Base-by-base conservation (phyloP, 2,113 vertebrate species). In the Hippocampus comes region DNA sequence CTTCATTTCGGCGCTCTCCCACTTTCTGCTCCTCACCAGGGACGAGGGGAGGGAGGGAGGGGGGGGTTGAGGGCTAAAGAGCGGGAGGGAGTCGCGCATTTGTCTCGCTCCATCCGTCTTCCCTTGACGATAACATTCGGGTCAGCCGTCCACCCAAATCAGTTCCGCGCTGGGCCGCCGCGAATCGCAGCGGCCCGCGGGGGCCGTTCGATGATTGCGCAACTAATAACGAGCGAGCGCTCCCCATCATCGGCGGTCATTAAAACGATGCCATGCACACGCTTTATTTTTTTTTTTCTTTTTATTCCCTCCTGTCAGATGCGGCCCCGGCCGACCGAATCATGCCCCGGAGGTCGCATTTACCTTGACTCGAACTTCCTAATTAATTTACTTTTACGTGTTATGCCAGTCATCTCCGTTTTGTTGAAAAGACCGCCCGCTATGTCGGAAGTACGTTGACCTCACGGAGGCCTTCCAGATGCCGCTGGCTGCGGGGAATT, bases 1-100 rank as follows among this genome's bases (percentile, higher is more conserved):
- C 91, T 91, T 87, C 80, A 86, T 89, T 89, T 91, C 86, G 88
- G 76, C 42, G 68, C 85, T 89, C 87, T 89, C 84, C 78, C 81
- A 69, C 72, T 89, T 83, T 84, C 76, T 81, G 83, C 75, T 87
- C 67, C 78, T 85, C 81, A 59, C 72, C 72, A 60, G 84, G 82
- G 86, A 84, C 79, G 68, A 67, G 72, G 60, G 68, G 61, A 65
- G 73, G 9, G 68, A 66, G 69, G 25, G 9, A 21, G 7, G 56
- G 20, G 21, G 5, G 6, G 34, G 67, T 12, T 67, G n/a, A 63
- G 60, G 48, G 43, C 25, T 20, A 20, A 18, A 51, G 49, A 27
- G 42, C 46, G 17, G 20, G 49, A 14, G 23, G 71, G 63, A 48
- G 60, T 15, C 57, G 60, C 68, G 70, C 70, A 55, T 77, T 71